phyloP scores from a whole-genome alignment of 2,113 vertebrate genomes.

The Podarcis cretensis region DNA sequence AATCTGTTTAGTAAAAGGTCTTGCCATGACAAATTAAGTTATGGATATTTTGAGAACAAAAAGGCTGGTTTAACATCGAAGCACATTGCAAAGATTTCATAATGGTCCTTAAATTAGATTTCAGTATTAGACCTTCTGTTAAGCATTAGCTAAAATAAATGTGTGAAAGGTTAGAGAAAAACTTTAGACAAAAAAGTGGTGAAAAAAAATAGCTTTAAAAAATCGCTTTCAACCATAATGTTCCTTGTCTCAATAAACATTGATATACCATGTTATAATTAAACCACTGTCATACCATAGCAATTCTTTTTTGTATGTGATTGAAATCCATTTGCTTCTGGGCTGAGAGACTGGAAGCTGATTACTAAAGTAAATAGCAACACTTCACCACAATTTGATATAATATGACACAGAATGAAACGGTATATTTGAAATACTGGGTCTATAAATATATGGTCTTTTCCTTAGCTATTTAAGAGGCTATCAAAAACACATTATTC shows the following conservation, averaged over 20 bases:
- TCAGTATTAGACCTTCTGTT: not conserved
- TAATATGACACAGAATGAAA: not conserved
- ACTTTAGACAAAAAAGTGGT: not conserved
- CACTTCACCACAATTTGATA: not conserved
- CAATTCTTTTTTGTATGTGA: not conserved
- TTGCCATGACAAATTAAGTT: constrained; percentile 17
- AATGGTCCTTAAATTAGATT: not conserved
- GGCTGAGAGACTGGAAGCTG: not conserved
- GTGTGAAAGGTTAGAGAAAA: not conserved
- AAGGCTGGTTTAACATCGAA: not conserved
- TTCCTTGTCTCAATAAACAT: not conserved
- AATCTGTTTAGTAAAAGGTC: not conserved
- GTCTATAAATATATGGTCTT: not conserved
- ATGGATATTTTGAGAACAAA: constrained; percentile 1
- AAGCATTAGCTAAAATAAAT: not conserved
- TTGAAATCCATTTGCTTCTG: not conserved
- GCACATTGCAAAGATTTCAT: not conserved
- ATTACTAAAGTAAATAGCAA: not conserved
- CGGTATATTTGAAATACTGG: not conserved
- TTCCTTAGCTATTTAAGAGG: not conserved
- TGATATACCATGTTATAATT: not conserved
- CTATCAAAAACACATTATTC: not conserved
- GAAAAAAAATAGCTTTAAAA: not conserved
- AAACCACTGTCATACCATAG: not conserved
- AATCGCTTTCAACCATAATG: not conserved